Conservation (phyloP, 2,113 vertebrate genomes). For the Rhynchomys soricoides region DNA sequence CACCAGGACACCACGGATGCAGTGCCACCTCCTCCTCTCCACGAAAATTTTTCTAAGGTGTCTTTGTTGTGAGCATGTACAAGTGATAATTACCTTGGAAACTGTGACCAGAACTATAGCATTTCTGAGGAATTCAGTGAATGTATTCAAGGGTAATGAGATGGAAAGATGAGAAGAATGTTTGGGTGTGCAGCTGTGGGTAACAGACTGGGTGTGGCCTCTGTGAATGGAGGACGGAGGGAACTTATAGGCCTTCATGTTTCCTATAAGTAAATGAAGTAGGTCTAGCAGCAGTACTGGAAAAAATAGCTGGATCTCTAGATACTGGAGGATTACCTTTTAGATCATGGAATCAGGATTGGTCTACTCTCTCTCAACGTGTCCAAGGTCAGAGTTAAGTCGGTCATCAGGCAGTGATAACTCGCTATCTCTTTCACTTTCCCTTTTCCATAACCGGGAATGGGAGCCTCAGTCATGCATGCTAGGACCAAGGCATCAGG, state of each 20-base stretch:
- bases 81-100: neutral
- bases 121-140: neutral
- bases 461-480: neutral
- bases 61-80: neutral
- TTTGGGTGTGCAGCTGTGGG: neutral
- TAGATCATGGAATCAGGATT: neutral
- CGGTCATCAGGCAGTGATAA: neutral
- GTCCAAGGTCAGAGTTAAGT: neutral
- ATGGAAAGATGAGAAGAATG: neutral
- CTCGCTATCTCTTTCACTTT: neutral
- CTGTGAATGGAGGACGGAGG: neutral
- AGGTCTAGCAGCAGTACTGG: neutral
- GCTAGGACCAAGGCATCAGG: neutral
- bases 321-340: neutral
- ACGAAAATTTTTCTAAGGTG: neutral
- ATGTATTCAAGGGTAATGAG: neutral
- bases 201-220: neutral
- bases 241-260: neutral
- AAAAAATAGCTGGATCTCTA: neutral
- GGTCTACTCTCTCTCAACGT: neutral
- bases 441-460: neutral
- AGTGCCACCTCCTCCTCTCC: neutral
- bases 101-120: neutral
- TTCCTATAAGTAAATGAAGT: neutral
- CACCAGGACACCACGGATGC: neutral